Evolutionary conservation across 2,797 vertebrate genomes (phyloP).

Genomic region (Cirrhinus molitorella): DNA sequence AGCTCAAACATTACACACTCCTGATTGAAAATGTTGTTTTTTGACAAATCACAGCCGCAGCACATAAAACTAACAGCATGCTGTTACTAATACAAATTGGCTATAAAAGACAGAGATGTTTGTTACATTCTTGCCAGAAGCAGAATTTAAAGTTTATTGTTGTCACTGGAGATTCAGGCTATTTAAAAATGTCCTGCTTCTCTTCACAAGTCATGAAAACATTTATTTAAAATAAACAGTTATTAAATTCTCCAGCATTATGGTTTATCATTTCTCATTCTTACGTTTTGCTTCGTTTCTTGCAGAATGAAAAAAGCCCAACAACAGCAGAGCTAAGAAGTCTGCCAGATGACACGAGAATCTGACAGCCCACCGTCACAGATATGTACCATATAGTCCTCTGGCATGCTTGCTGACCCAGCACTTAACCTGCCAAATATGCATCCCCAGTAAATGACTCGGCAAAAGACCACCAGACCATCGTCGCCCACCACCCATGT

Average conservation of each 20-base stretch:
- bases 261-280: neutral
- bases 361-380: slow-evolving; percentile 63
- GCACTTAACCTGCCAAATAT: slow-evolving; percentile 78
- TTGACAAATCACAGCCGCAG: slow-evolving; percentile 32
- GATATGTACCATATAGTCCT: slow-evolving; percentile 71
- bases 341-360: slow-evolving; percentile 58
- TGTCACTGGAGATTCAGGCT: slow-evolving; percentile 42
- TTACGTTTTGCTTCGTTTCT: slow-evolving; percentile 49
- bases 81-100: slow-evolving; percentile 40
- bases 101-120: slow-evolving; percentile 50
- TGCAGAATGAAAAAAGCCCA: slow-evolving; percentile 80
- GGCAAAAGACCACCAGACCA: slow-evolving; percentile 59
- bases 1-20: neutral
- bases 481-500: slow-evolving; percentile 50
- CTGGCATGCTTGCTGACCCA: slow-evolving; percentile 74
- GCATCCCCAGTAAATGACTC: slow-evolving; percentile 65
- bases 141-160: slow-evolving; percentile 42
- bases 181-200: slow-evolving; percentile 43
- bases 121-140: slow-evolving; percentile 38
- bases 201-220: slow-evolving; percentile 38
- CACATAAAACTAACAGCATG: slow-evolving; percentile 22
- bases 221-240: slow-evolving; percentile 48
- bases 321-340: slow-evolving; percentile 65
- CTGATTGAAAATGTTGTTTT: neutral
- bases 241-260: slow-evolving; percentile 27